Percentiles rank a stretch among this genome's conserved stretches.
Conservation (phyloP, 1,140 invertebrate species). For the Monomorium pharaonis region DNA sequence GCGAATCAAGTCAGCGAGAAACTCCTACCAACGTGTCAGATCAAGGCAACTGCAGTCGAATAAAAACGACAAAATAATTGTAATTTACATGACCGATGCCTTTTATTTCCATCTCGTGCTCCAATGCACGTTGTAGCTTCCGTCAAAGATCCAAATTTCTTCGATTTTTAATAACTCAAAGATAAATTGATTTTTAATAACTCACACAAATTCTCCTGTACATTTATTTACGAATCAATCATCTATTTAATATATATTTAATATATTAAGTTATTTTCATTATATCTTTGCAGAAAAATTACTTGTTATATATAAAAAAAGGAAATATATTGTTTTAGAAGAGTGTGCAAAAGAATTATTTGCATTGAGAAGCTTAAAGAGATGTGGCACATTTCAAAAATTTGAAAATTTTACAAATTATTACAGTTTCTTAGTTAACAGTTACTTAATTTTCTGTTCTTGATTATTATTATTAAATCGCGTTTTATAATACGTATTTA, state of each 20-base stretch:
- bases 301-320: neutral
- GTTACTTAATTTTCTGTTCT: too few species aligned
- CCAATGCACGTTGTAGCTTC: neutral
- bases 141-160: neutral
- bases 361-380: neutral
- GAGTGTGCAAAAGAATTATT: too few species aligned
- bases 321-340: neutral
- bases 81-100: neutral
- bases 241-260: too few species aligned
- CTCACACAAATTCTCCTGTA: neutral
- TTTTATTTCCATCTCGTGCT: neutral
- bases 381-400: too few species aligned
- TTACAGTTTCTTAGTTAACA: too few species aligned
- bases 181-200: neutral
- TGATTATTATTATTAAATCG: too few species aligned
- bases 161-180: neutral
- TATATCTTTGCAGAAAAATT: neutral
- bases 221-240: neutral
- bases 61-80: slow-evolving; percentile 4
- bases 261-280: too few species aligned
- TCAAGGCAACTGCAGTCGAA: neutral
- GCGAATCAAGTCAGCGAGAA: neutral
- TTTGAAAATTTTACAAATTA: too few species aligned
- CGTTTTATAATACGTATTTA: too few species aligned
- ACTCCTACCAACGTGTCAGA: neutral